phyloP scores from a whole-genome alignment of 2,113 vertebrate species.

The Sphaerodactylus townsendi region DNA sequence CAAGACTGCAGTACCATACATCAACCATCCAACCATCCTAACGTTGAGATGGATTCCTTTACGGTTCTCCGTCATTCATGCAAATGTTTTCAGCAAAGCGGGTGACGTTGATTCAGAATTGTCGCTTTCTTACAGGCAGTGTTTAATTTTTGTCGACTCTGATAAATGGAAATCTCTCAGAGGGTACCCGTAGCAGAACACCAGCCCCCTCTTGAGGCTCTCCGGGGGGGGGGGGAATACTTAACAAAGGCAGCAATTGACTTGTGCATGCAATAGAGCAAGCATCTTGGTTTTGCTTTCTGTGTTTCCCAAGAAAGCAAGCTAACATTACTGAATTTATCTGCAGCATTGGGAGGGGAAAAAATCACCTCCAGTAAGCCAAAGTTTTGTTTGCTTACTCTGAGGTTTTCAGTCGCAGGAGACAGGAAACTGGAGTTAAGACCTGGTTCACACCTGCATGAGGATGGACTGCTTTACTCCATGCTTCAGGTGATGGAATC shows the following conservation, averaged over 20 bases:
- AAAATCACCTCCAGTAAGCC: not conserved
- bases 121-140: not conserved
- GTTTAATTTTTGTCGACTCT: not conserved
- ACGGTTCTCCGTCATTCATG: not conserved
- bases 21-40: slow-evolving; percentile 37
- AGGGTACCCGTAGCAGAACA: fast-evolving
- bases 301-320: slow-evolving; percentile 5
- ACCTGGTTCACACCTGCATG: not conserved
- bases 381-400: not conserved
- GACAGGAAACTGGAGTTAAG: no score
- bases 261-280: not conserved
- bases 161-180: slow-evolving; percentile 24
- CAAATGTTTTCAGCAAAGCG: not conserved
- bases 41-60: slow-evolving; percentile 26
- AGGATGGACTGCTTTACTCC: no score
- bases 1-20: not conserved
- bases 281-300: slow-evolving; percentile 20
- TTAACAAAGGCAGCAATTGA: slow-evolving; percentile 32
- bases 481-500: no score
- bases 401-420: fast-evolving
- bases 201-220: not conserved
- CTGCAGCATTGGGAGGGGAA: no score
- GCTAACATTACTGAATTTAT: not conserved
- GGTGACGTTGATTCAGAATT: slow-evolving; percentile 3
- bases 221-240: not conserved